These are phyloP conservation scores for Apteryx owenii DNA, from an alignment of 2,113 vertebrate genomes.

Conservation along the genomic window DNA sequence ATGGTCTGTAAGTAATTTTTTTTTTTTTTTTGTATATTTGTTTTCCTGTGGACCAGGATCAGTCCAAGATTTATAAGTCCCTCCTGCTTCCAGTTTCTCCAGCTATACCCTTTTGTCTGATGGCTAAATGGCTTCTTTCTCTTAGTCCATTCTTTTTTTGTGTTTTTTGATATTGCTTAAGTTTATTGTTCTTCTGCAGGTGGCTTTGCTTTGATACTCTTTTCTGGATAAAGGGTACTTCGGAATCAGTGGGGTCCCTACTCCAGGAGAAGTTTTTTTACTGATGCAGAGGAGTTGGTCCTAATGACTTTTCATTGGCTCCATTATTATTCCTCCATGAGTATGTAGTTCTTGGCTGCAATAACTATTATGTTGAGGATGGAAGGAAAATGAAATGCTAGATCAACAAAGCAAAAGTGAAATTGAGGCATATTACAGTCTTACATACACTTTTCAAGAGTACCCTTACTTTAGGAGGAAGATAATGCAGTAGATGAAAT, in stretches of 20 bases:
- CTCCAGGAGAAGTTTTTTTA: neutral
- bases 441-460: neutral
- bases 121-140: neutral
- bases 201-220: neutral
- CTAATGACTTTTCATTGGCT: neutral
- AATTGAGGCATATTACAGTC: neutral
- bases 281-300: neutral
- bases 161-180: neutral
- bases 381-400: neutral
- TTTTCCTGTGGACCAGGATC: neutral
- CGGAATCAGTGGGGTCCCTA: neutral
- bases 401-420: neutral
- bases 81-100: neutral
- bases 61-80: neutral
- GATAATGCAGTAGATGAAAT: neutral
- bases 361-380: neutral
- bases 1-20: constrained; percentile 82
- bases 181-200: neutral
- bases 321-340: neutral
- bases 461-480: neutral
- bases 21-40: neutral
- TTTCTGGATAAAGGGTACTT: neutral
- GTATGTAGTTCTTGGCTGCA: neutral
- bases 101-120: rapidly evolving
- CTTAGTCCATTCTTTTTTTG: neutral